phyloP scores from a whole-genome alignment of 2,888 invertebrate genomes.

The Rambutsinella grinnellia region DNA sequence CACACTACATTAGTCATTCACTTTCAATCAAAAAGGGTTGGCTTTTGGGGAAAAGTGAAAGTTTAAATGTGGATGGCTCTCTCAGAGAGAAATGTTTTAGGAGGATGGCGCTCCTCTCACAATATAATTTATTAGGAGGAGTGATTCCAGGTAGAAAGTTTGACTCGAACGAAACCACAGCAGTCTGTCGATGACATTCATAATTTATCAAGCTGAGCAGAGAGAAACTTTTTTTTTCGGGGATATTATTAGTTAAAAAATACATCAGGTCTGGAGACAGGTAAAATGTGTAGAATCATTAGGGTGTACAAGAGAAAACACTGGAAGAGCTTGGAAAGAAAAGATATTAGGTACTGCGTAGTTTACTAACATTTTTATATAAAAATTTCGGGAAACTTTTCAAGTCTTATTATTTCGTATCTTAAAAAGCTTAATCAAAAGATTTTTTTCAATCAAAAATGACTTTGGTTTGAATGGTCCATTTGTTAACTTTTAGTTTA shows the following conservation, averaged over 20 bases:
- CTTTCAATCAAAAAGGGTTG: not conserved
- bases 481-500: too few species aligned
- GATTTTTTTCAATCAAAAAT: too few species aligned
- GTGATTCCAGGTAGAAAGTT: constrained; percentile 21
- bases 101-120: not conserved
- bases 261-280: not conserved
- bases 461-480: too few species aligned
- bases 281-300: not conserved
- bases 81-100: not conserved
- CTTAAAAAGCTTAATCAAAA: too few species aligned
- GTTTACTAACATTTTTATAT: too few species aligned
- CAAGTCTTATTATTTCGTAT: too few species aligned
- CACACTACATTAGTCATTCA: constrained; percentile 17
- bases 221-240: not conserved
- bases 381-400: too few species aligned
- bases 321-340: too few species aligned
- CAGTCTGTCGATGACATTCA: constrained; percentile 24
- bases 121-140: not conserved
- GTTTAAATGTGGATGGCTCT: too few species aligned
- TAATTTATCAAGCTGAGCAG: constrained; percentile 18
- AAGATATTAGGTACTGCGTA: too few species aligned
- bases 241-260: not conserved
- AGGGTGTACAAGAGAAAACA: not conserved
- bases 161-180: not conserved
- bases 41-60: too few species aligned